These are phyloP conservation scores for Lasioglossum calceatum DNA, from an alignment of 2,888 invertebrate genomes.

Conservation along the genomic window DNA sequence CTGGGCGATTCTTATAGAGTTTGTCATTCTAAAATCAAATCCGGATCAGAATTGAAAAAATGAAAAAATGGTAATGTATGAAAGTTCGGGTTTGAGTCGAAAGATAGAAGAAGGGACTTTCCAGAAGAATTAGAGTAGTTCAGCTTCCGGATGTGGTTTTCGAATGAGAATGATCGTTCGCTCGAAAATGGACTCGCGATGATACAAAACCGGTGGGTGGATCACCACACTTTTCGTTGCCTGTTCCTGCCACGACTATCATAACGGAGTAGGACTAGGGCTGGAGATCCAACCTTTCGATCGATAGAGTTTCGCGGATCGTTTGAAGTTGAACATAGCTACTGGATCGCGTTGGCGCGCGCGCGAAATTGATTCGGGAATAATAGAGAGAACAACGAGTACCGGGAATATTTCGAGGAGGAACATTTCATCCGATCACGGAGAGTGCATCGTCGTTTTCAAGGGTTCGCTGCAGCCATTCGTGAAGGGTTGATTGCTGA, in stretches of 20 bases:
- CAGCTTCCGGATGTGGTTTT: too few species aligned
- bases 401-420: not conserved
- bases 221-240: not conserved
- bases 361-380: not conserved
- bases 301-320: not conserved
- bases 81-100: too few species aligned
- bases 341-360: not conserved
- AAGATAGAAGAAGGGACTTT: too few species aligned
- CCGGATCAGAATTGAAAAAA: not conserved
- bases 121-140: too few species aligned
- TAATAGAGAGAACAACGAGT: not conserved
- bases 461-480: constrained; percentile 58
- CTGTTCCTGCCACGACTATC: not conserved
- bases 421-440: not conserved
- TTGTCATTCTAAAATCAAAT: not conserved
- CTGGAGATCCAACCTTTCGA: not conserved
- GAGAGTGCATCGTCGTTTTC: not conserved
- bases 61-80: too few species aligned
- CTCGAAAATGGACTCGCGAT: not conserved
- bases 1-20: not conserved
- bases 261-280: not conserved
- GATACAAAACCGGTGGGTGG: not conserved
- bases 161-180: not conserved
- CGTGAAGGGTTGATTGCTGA: constrained; percentile 63
- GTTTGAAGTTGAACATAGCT: not conserved